Evolutionary conservation across 1,140 invertebrate genomes (phyloP).

Genomic region (Helicorthomorpha holstii): DNA sequence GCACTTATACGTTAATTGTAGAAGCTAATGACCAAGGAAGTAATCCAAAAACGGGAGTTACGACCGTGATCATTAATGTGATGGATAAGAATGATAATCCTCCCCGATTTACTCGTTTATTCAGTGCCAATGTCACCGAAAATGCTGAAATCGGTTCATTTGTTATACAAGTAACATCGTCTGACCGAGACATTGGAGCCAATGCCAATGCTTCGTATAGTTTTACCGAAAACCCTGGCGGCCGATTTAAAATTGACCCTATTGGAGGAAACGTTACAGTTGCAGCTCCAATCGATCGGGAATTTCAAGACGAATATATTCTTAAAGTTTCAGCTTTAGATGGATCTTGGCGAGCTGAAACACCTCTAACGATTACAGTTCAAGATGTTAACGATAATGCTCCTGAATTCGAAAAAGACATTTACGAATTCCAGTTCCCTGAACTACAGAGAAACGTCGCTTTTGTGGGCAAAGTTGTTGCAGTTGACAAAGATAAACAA

Average conservation of each 20-base stretch:
- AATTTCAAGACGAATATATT: slow-evolving; percentile 77
- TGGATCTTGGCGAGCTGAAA: slow-evolving; percentile 73
- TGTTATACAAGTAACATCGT: slow-evolving; percentile 79
- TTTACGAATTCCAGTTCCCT: slow-evolving; percentile 77
- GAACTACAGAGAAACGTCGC: slow-evolving; percentile 59
- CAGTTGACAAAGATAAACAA: slow-evolving; percentile 74
- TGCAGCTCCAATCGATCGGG: slow-evolving; percentile 59
- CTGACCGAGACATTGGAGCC: slow-evolving; percentile 64
- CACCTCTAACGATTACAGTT: slow-evolving; percentile 75
- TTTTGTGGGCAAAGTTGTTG: slow-evolving; percentile 72
- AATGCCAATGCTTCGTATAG: slow-evolving; percentile 80
- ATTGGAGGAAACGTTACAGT: slow-evolving; percentile 81
- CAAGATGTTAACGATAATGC: slow-evolving; percentile 91
- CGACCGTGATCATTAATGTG: slow-evolving; percentile 66
- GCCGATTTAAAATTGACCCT: slow-evolving; percentile 74
- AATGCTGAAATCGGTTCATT: slow-evolving; percentile 82
- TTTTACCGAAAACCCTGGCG: slow-evolving; percentile 71
- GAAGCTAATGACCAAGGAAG: slow-evolving; percentile 73
- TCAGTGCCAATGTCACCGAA: slow-evolving; percentile 88
- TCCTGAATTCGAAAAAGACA: slow-evolving; percentile 71
- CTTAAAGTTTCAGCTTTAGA: slow-evolving; percentile 71
- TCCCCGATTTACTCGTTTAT: slow-evolving; percentile 75
- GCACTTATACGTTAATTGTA: slow-evolving; percentile 62
- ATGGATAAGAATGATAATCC: slow-evolving; percentile 90
- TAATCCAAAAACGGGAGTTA: slow-evolving; percentile 60